Evolutionary conservation across 2,888 invertebrate species (phyloP), one percentile per base, ranked within the genome.

Genomic region (Unio pictorum): DNA sequence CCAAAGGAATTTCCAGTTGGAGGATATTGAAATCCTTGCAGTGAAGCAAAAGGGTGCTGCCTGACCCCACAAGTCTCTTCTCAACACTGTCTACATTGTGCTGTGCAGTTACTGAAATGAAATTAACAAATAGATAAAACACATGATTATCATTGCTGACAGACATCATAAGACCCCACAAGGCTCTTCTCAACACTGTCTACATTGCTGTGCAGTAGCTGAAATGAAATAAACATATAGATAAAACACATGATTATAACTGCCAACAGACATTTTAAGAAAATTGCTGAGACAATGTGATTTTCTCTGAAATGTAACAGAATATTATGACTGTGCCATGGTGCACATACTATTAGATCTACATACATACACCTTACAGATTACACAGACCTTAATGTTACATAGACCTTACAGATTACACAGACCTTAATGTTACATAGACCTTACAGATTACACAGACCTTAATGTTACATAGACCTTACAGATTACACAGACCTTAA

Each of bases 1-100:
- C 93, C 58, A 92, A 93, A 56, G 93, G 93, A 77, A 98, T 95
- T 82, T 97, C 96, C 76, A 98, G 91, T 78, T 95, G 94, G 68
- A 97, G 93, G 78, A 96, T 93, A 67, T 95, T 93, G 81, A 98
- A 93, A 90, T 98, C 97, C 91, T 98, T 99, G 91, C 98, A 98
- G 91, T 96, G 97, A 34, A 99, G 91, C 72, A 94, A 93, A 61
- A 98, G 92, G 72, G 94, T 93, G 1, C 88, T 87, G 7, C 82
- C 83, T 30, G 94, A 93, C 58, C 97, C 97, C 23, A 95, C 68
- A 67, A 94, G 93, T 90, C 94, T 95, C 88, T 95, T 95, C 89
- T 98, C 98, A 80, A 98, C 94, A 74, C 92, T 91, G 91, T 98
- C 98, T 86, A 98, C 95, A 89, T 95, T 95, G 86, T 95, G 86